A percentile compares a stretch with the other conserved stretches of the same genome.
Conservation (phyloP, 2,113 vertebrate genomes). For the Zonotrichia leucophrys region DNA sequence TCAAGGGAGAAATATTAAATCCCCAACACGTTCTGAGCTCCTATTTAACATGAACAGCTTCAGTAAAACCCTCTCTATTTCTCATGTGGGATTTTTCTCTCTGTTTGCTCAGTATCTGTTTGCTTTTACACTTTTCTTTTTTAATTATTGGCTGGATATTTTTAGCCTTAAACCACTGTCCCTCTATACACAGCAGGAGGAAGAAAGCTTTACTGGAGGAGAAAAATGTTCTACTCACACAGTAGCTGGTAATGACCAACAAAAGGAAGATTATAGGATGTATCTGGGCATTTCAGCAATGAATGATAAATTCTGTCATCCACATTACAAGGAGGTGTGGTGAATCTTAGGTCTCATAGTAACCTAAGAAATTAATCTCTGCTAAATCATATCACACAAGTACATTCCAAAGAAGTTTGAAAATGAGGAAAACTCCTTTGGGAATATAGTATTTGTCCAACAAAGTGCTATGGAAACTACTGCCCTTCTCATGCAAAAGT, state of each 20-base stretch:
- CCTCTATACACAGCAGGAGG: neutral
- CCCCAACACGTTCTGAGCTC: neutral
- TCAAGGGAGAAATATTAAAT: slow-evolving; percentile 35
- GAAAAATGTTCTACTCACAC: neutral
- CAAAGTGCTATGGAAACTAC: neutral
- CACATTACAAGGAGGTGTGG: neutral
- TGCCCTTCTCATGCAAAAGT: neutral
- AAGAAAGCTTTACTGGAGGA: neutral
- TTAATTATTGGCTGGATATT: neutral
- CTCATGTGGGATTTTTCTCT: neutral
- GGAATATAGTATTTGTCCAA: neutral
- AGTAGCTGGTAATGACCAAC: neutral
- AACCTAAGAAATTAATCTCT: neutral
- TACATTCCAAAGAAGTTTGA: neutral
- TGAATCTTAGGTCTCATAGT: neutral
- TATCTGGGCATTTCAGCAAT: neutral
- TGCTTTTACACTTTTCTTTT: neutral
- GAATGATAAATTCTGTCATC: neutral
- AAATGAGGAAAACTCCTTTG: neutral
- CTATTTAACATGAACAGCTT: neutral
- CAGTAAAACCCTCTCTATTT: neutral
- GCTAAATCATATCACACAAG: neutral
- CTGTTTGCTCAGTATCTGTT: neutral
- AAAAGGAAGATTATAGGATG: neutral
- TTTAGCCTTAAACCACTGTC: neutral